phyloP scores from a whole-genome alignment of 2,113 vertebrate genomes.

The Pardalotus punctatus region DNA sequence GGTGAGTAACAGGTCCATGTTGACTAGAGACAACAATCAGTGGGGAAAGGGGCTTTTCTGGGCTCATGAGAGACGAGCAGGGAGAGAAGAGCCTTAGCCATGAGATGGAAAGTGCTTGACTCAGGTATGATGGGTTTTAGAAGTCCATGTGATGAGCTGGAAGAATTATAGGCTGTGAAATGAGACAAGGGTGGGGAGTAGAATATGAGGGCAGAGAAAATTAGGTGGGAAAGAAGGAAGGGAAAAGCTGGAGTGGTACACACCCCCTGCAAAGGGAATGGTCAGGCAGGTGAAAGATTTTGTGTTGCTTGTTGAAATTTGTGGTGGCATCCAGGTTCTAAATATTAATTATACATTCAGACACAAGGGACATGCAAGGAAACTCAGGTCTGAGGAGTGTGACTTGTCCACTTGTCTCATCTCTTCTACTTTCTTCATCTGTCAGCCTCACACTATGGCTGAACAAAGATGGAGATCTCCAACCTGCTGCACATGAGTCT shows the following conservation, averaged over 20 bases:
- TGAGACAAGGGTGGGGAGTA: neutral
- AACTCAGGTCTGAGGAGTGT: neutral
- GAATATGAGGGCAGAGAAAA: neutral
- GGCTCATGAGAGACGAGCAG: neutral
- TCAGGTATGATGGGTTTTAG: neutral
- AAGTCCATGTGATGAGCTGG: neutral
- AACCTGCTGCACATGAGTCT: neutral
- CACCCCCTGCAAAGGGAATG: neutral
- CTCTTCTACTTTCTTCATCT: neutral
- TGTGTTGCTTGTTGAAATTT: neutral
- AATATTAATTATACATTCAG: neutral
- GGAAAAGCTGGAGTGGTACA: neutral
- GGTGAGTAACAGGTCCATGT: fast-evolving
- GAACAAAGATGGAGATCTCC: neutral
- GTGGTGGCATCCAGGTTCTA: neutral
- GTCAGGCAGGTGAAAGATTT: neutral
- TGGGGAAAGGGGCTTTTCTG: neutral
- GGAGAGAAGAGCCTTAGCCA: neutral
- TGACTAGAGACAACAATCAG: neutral
- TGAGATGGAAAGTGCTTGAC: neutral
- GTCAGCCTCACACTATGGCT: neutral
- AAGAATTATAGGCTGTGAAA: neutral
- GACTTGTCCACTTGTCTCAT: neutral
- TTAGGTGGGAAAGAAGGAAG: neutral
- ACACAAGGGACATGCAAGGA: neutral